Evolutionary conservation across 2,797 vertebrate species (phyloP).

Genomic region (Echeneis naucrates): DNA sequence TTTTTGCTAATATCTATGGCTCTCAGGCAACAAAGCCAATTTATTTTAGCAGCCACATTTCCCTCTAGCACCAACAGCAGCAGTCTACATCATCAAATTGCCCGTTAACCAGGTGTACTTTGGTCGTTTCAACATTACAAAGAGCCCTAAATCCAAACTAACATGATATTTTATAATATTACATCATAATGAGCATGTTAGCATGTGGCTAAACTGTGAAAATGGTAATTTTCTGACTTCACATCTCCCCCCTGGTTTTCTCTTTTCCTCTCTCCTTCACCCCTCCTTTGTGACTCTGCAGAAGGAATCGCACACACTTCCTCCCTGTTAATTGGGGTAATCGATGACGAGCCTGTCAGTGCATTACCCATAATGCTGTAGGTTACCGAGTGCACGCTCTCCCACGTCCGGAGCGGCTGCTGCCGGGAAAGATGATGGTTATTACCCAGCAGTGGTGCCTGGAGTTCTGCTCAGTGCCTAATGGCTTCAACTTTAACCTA

Average conservation of each 20-base stretch:
- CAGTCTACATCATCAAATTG: too few relatives aligned
- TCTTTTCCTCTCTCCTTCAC: slow-evolving; percentile 19
- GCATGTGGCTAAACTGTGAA: too few relatives aligned
- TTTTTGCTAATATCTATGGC: not conserved
- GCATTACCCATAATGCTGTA: slow-evolving; percentile 35
- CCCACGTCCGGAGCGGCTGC: slow-evolving; percentile 48
- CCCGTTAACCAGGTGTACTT: too few relatives aligned
- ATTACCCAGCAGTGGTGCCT: slow-evolving; percentile 61
- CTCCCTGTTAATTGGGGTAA: slow-evolving; percentile 67
- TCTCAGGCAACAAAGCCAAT: too few relatives aligned
- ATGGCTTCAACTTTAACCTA: slow-evolving; percentile 69
- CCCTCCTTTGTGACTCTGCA: slow-evolving; percentile 41
- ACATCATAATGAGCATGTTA: too few relatives aligned
- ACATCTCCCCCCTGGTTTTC: slow-evolving; percentile 14
- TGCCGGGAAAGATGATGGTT: slow-evolving; percentile 70
- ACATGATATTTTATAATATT: too few relatives aligned
- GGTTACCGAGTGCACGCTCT: too few relatives aligned
- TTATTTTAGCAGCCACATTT: too few relatives aligned
- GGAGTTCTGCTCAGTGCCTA: slow-evolving; percentile 55
- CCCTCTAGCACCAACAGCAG: too few relatives aligned
- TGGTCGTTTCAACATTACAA: too few relatives aligned
- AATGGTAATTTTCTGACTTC: slow-evolving; percentile 8
- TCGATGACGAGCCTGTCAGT: slow-evolving; percentile 54
- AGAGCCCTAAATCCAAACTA: too few relatives aligned
- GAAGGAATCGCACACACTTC: slow-evolving; percentile 49